phyloP scores from a whole-genome alignment of 2,888 invertebrate genomes.

The Amphipyra tragopoginis region DNA sequence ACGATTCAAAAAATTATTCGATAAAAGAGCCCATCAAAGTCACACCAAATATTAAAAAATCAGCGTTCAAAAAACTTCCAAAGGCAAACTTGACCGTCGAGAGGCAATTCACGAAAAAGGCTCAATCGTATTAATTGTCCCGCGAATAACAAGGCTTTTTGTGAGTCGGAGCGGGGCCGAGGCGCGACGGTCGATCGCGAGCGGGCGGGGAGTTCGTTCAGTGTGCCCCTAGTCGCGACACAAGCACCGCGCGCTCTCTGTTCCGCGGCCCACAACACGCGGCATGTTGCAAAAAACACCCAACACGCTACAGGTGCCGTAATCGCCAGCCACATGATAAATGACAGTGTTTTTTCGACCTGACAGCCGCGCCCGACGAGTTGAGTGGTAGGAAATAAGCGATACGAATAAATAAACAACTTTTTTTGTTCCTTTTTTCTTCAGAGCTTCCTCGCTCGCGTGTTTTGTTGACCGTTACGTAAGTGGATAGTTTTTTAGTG shows the following conservation, averaged over 20 bases:
- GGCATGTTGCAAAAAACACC: constrained; percentile 72
- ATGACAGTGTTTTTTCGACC: constrained; percentile 75
- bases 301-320: constrained; percentile 80
- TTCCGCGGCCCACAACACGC: constrained; percentile 61
- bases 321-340: constrained; percentile 72
- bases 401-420: constrained; percentile 68
- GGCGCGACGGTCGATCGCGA: constrained; percentile 70
- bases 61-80: constrained; percentile 37
- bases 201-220: constrained; percentile 70
- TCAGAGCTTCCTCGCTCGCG: constrained; percentile 23
- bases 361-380: constrained; percentile 66
- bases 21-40: constrained; percentile 27
- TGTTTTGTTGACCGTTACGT: constrained; percentile 50
- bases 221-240: constrained; percentile 71
- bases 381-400: constrained; percentile 73
- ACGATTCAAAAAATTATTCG: not conserved
- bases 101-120: constrained; percentile 63
- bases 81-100: constrained; percentile 50
- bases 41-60: constrained; percentile 20
- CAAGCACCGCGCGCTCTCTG: constrained; percentile 70
- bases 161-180: constrained; percentile 71
- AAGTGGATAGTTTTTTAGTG: constrained; percentile 53
- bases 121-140: constrained; percentile 76
- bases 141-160: constrained; percentile 74
- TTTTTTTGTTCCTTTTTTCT: constrained; percentile 46